Percentiles rank a stretch among this genome's conserved stretches.
Evolutionary conservation across 2,797 vertebrate species (phyloP).

Genomic region (Knipowitschia caucasica): DNA sequence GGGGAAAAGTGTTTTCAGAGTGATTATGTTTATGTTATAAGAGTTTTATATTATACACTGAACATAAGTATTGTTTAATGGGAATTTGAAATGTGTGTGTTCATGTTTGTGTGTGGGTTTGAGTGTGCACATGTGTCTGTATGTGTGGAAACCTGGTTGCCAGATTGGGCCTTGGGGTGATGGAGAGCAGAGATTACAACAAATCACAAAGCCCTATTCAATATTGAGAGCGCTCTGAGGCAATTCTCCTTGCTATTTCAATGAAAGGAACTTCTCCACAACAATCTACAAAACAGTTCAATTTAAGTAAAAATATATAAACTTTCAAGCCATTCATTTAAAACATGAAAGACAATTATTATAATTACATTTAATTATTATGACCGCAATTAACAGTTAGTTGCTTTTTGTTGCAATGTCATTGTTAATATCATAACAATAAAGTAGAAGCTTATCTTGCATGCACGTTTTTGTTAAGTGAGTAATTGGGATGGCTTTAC

Average conservation of each 20-base stretch:
- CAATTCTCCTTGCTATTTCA: conserved; percentile 67
- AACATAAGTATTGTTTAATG: conserved; percentile 26
- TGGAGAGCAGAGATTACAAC: conserved; percentile 66
- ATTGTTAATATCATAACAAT: no score
- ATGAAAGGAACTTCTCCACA: conserved; percentile 51
- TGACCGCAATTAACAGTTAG: no score
- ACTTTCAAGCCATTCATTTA: no score
- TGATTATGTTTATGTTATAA: no score
- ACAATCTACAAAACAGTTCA: conserved; percentile 11
- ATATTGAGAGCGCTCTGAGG: conserved; percentile 58
- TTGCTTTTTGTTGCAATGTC: no score
- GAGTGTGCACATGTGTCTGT: conserved; percentile 7
- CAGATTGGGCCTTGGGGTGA: conserved; percentile 58
- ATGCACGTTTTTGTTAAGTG: no score
- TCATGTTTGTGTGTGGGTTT: conserved; percentile 4
- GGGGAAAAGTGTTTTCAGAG: no score
- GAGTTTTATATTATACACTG: conserved; percentile 26
- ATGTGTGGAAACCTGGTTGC: conserved; percentile 46
- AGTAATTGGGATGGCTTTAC: no score
- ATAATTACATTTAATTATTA: no score
- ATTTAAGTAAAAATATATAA: no score
- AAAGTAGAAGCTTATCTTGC: no score
- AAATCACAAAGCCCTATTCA: conserved; percentile 73
- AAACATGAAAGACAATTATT: no score
- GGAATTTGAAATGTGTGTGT: conserved; percentile 15